Conservation (phyloP, 1,140 invertebrate species). For the Drosophila athabasca region DNA sequence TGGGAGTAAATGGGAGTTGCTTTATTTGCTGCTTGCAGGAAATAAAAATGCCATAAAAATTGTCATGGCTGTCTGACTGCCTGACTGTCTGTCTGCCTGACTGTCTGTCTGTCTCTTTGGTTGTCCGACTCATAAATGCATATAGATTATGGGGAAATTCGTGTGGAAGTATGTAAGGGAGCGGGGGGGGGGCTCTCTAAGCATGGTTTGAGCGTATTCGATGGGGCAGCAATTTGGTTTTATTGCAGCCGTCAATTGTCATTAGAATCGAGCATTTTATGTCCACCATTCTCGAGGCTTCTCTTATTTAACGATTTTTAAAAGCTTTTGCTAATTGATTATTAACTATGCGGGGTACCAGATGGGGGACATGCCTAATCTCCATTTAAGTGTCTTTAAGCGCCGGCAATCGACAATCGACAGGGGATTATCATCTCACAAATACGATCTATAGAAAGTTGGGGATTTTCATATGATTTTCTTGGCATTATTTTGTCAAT, state of each 20-base stretch:
- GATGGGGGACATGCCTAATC: constrained; percentile 44
- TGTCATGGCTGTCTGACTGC: constrained; percentile 35
- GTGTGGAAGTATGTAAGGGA: not conserved
- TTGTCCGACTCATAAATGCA: constrained; percentile 51
- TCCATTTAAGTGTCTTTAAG: constrained; percentile 43
- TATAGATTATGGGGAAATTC: constrained; percentile 68
- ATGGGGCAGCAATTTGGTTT: constrained; percentile 45
- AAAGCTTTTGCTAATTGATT: constrained; percentile 67
- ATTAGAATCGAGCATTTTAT: constrained; percentile 63
- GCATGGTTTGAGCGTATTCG: constrained; percentile 38
- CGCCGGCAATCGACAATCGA: constrained; percentile 28
- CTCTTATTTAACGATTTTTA: constrained; percentile 4
- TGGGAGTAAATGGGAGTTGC: constrained; percentile 18
- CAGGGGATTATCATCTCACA: constrained; percentile 33
- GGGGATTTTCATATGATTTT: constrained; percentile 41
- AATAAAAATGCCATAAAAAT: constrained; percentile 79
- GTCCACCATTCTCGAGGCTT: constrained; percentile 24
- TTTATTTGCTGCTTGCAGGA: constrained; percentile 68
- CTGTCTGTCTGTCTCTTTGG: too few species aligned
- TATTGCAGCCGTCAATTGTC: constrained; percentile 57
- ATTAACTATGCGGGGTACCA: constrained; percentile 28
- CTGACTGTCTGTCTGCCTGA: too few species aligned
- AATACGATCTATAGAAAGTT: constrained; percentile 24
- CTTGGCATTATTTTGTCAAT: constrained; percentile 31
- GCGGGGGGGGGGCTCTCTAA: constrained; percentile 17